Evolutionary conservation across 2,888 invertebrate species (phyloP).

Genomic region (Dynastes tityus): DNA sequence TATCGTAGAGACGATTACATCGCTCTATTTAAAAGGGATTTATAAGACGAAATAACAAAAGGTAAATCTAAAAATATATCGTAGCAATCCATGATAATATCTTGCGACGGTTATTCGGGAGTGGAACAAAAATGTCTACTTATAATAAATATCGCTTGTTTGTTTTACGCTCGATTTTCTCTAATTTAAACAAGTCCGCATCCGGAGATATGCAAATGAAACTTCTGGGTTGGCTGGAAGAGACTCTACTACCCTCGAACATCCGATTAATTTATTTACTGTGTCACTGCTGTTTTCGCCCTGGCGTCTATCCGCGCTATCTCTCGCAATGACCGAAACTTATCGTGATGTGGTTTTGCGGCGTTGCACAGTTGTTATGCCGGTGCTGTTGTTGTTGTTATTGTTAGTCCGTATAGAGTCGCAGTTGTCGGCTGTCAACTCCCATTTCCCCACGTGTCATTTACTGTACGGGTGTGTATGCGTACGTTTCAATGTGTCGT

Average conservation of each 20-base stretch:
- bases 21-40: too few relatives aligned
- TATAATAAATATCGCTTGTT: slow-evolving; percentile 12
- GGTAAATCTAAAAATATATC: too few relatives aligned
- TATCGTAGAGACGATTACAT: too few relatives aligned
- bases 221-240: slow-evolving; percentile 18
- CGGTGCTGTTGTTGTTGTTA: not conserved
- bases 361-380: not conserved
- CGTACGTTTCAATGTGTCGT: not conserved
- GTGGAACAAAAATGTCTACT: not conserved
- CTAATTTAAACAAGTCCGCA: slow-evolving; percentile 18
- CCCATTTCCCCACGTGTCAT: slow-evolving; percentile 5
- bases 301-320: slow-evolving; percentile 5
- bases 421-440: slow-evolving; percentile 4
- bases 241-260: slow-evolving; percentile 1
- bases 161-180: slow-evolving; percentile 12
- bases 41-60: too few relatives aligned
- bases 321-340: slow-evolving; percentile 11
- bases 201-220: slow-evolving; percentile 23
- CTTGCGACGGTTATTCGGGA: too few relatives aligned
- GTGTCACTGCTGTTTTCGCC: slow-evolving; percentile 21
- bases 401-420: not conserved
- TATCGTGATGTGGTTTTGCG: slow-evolving; percentile 15
- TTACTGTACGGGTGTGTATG: not conserved
- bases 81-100: too few relatives aligned
- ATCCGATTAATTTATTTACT: slow-evolving; percentile 21